Evolutionary conservation across 2,888 invertebrate species (phyloP), one percentile per base, ranked within the genome.

Genomic region (Euphydryas editha): DNA sequence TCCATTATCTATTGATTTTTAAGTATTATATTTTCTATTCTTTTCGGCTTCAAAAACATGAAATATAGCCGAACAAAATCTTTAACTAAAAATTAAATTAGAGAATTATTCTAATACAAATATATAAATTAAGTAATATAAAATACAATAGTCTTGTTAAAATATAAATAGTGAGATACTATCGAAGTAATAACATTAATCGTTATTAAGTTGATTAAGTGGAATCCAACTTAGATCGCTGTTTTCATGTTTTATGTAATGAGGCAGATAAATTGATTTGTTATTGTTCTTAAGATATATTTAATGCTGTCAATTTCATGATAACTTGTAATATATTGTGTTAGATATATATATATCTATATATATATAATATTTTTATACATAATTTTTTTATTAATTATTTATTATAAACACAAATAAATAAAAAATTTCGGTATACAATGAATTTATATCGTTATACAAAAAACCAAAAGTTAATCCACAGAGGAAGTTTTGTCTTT

Each of bases 161-260:
- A 51, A n/a, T 47, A 55, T 30, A 39, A 37, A 56, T 56, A 56
- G 37, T 13, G 17, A 15, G 62, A 39, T 49, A 68, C 63, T 69
- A 68, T 60, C 68, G 21, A 56, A 70, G 67, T 75, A 71, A 68
- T 72, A 72, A 63, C 76, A 78, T 83, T 80, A 80, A 83, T 85
- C 76, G 78, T 81, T 74, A 80, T 84, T 81, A 82, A 75, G 71
- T 74, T 77, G 75, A 78, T 74, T 65, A 73, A 75, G 69, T 65
- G 61, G 42, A 68, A 66, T 69, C 57, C 56, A 64, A 71, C 68
- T 66, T 55, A 61, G 62, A 57, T 67, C 59, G n/a, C 51, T 44
- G 63, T 49, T 54, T 59, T 56, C 71, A 65, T 61, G 69, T 70
- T 65, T 59, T 70, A 72, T 69, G 74, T 67, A 70, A 70, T 69